Evolutionary conservation across 2,888 invertebrate species (phyloP).

Genomic region (Mythimna loreyi): DNA sequence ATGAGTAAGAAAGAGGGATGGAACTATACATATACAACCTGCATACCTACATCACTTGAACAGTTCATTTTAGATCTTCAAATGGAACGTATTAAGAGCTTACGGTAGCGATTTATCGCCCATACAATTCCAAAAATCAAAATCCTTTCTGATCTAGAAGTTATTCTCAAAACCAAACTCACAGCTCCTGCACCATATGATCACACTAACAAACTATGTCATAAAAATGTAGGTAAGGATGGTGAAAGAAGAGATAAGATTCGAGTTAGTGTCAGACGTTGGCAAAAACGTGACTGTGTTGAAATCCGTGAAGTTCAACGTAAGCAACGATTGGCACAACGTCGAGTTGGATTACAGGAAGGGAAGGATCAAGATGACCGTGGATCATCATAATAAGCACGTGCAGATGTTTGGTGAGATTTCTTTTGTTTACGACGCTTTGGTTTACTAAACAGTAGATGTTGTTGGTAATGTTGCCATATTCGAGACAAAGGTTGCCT

Average conservation of each 20-base stretch:
- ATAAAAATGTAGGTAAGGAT: slow-evolving; percentile 91
- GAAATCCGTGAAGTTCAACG: slow-evolving; percentile 95
- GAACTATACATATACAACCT: too few relatives aligned
- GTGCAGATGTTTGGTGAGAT: slow-evolving; percentile 92
- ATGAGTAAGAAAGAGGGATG: too few relatives aligned
- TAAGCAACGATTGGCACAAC: slow-evolving; percentile 95
- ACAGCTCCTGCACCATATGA: not conserved
- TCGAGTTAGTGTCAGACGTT: slow-evolving; percentile 94
- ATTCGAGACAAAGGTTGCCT: slow-evolving; percentile 14
- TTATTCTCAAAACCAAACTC: slow-evolving; percentile 15
- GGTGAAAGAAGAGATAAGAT: slow-evolving; percentile 96
- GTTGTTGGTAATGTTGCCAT: slow-evolving; percentile 3
- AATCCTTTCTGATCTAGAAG: slow-evolving; percentile 6
- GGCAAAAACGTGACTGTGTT: slow-evolving; percentile 94
- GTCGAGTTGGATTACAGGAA: slow-evolving; percentile 94
- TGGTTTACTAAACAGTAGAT: not conserved
- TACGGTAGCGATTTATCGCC: not conserved
- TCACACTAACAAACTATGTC: slow-evolving; percentile 19
- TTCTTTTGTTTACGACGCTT: slow-evolving; percentile 5
- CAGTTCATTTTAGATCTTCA: too few relatives aligned
- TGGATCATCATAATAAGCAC: slow-evolving; percentile 94
- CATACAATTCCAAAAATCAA: not conserved
- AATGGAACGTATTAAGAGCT: too few relatives aligned
- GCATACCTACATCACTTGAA: too few relatives aligned
- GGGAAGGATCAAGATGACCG: slow-evolving; percentile 93